phyloP scores from a whole-genome alignment of 1,140 invertebrate species.

The Vanessa tameamea region DNA sequence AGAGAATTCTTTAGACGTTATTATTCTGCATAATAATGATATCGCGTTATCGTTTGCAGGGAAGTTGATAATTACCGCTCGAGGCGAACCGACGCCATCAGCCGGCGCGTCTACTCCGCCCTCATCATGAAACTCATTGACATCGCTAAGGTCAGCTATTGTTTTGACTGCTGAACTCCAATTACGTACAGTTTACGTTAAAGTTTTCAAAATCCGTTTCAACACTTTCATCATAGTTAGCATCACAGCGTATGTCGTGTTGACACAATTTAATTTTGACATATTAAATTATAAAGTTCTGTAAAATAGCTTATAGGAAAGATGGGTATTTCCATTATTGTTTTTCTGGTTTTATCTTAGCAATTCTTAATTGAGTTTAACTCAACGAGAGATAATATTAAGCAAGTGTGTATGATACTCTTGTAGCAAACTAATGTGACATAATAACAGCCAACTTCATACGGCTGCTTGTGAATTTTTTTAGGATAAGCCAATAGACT shows the following conservation, averaged over 20 bases:
- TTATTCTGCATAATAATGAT: neutral
- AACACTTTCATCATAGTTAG: neutral
- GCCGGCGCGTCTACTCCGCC: constrained; percentile 65
- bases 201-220: neutral
- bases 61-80: constrained; percentile 72
- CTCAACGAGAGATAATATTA: too few species aligned
- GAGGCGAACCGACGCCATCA: constrained; percentile 68
- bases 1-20: neutral
- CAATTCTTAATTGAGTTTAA: too few species aligned
- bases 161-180: constrained; percentile 1
- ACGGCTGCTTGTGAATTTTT: too few species aligned
- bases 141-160: constrained; percentile 61
- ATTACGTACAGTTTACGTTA: neutral
- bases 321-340: too few species aligned
- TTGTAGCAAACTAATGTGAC: too few species aligned
- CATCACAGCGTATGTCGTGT: neutral
- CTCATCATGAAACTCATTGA: constrained; percentile 73
- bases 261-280: too few species aligned
- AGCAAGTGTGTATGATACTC: too few species aligned
- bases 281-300: too few species aligned
- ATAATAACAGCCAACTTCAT: too few species aligned
- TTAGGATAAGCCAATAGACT: too few species aligned
- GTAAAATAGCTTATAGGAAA: too few species aligned
- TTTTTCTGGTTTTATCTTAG: too few species aligned
- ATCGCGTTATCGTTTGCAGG: constrained; percentile 42